Conservation (phyloP, 2,797 vertebrate genomes). For the Liparis tanakae region DNA sequence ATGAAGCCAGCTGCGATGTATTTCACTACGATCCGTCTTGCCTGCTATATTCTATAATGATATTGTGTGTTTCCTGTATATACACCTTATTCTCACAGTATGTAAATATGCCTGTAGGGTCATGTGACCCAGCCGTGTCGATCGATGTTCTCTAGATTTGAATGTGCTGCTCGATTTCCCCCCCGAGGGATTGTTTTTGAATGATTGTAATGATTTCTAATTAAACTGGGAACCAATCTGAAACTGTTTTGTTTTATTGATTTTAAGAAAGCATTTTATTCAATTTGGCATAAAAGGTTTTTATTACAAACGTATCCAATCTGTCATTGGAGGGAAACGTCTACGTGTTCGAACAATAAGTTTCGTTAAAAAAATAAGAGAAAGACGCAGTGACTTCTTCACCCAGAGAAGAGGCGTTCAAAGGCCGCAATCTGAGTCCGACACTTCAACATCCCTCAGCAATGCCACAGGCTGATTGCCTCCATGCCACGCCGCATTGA, state of each 20-base stretch:
- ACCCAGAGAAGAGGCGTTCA: too few species aligned
- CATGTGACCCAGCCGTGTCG: conserved; percentile 48
- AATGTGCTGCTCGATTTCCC: conserved; percentile 47
- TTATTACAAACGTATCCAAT: too few species aligned
- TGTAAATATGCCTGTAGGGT: conserved; percentile 38
- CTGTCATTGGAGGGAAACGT: too few species aligned
- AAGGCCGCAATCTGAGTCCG: too few species aligned
- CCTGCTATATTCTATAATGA: conserved; percentile 58
- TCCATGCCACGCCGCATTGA: too few species aligned
- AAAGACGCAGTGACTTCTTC: too few species aligned
- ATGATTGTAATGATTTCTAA: conserved; percentile 66
- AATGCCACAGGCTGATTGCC: too few species aligned
- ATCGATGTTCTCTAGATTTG: conserved; percentile 40
- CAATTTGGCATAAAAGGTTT: too few species aligned
- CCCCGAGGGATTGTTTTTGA: conserved; percentile 14
- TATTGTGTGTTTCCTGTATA: conserved; percentile 51
- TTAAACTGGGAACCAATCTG: conserved; percentile 56
- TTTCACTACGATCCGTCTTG: conserved; percentile 55
- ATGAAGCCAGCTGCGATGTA: conserved; percentile 22
- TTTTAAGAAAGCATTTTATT: too few species aligned
- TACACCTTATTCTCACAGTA: conserved; percentile 32
- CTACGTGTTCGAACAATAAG: too few species aligned
- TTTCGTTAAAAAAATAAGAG: too few species aligned
- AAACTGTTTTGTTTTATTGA: neutral
- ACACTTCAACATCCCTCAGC: too few species aligned